Conservation (phyloP, 2,797 vertebrate genomes). For the Champsocephalus esox region DNA sequence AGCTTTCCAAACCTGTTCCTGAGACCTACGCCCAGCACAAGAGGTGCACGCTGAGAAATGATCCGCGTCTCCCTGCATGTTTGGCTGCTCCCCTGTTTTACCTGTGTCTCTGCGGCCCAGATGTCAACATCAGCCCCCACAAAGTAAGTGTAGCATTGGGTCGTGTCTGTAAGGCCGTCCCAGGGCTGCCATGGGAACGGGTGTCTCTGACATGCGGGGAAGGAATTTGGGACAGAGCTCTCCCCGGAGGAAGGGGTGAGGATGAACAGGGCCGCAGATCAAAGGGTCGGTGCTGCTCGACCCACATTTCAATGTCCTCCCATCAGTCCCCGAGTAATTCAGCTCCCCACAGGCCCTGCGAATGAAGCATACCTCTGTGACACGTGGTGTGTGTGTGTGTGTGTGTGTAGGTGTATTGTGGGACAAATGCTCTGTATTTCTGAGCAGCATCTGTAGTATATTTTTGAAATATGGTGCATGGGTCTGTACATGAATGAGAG, state of each 20-base stretch:
- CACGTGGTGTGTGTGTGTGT: background rate
- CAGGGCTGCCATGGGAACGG: constrained; percentile 27
- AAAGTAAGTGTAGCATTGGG: constrained; percentile 49
- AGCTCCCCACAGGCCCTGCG: constrained; percentile 11
- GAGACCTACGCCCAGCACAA: constrained; percentile 4
- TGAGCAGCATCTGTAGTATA: constrained; percentile 24
- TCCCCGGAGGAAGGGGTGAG: constrained; percentile 53
- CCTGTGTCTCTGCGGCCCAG: constrained; percentile 54
- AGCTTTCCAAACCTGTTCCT: constrained; percentile 31
- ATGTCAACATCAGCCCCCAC: constrained; percentile 40
- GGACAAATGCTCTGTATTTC: constrained; percentile 7
- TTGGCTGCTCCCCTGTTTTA: constrained; percentile 28
- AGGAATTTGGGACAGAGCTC: constrained; percentile 62
- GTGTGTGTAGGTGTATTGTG: background rate
- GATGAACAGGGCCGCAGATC: constrained; percentile 69
- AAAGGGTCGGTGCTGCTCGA: constrained; percentile 33
- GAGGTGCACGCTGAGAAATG: constrained; percentile 47
- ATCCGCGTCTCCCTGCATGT: constrained; percentile 19
- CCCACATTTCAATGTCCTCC: constrained; percentile 39
- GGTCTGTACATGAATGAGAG: constrained; percentile 29
- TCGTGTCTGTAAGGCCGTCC: constrained; percentile 44
- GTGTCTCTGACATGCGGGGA: constrained; percentile 69
- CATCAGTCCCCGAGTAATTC: constrained; percentile 27
- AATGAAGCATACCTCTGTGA: constrained; percentile 24
- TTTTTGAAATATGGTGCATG: constrained; percentile 31